Base-by-base conservation (phyloP, 2,888 invertebrate genomes). In the Cetonia aurata region DNA sequence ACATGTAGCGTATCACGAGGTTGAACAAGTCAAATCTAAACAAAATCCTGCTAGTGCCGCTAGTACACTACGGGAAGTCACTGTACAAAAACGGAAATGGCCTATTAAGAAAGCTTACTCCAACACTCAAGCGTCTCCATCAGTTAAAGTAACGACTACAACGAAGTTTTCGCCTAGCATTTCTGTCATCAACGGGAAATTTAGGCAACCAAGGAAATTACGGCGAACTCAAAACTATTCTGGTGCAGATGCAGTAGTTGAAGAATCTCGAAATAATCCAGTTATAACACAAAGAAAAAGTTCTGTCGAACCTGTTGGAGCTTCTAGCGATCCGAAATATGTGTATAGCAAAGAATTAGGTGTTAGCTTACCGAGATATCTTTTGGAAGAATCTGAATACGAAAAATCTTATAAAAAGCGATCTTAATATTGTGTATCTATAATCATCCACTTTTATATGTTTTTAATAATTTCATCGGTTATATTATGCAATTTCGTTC, bases 351-450 rank as follows among this genome's bases (percentile, higher is more conserved):
- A 89, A 73, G 81, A 86, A 17, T 86, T 90, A 65, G 91, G 90
- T 17, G 87, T 90, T 13, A 87, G 89, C 42, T 82, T 92, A 73
- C 92, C 92, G 0, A 89, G 87, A 77, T 92, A 88, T 78, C 92
- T 92, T 91, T 80, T 92, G 68, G 86, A 88, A 71, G 88, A 87
- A 81, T 90, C 91, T 48, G 90, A 91, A 74, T 89, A 89, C 76
- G 92, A 92, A 84, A 86, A 86, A 78, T 88, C 89, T 71, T 91
- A 92, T 80, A 92, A 92, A 80, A 88, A 12, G 9, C 37, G 25
- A 50, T 15, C 46, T 60, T 46, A 60, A 31, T 60, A 31, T 31
- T 37, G 12, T 31, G 25, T 13, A n/a, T 10, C 10, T 37, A 37
- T 37, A 37, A 9, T n/a, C n/a, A n/a, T 37, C 37, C 37, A 37